Conservation (phyloP, 2,888 invertebrate genomes). For the Nasonia oneida region DNA sequence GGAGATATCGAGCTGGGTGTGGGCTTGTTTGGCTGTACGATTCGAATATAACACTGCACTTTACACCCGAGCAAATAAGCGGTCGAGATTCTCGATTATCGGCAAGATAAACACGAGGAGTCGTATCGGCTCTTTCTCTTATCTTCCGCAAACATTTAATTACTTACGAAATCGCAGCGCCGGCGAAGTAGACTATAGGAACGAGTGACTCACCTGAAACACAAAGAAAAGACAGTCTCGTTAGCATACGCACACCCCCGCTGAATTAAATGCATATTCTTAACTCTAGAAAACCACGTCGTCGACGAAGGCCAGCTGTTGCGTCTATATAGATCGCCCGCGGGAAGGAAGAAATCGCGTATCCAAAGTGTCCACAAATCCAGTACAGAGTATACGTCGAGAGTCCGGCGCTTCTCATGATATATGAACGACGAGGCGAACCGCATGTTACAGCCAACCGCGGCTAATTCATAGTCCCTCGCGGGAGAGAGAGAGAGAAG, state of each 20-base stretch:
- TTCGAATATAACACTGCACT: background rate
- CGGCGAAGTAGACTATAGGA: background rate
- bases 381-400: background rate
- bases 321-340: no score
- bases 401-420: background rate
- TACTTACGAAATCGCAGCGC: background rate
- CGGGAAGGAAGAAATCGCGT: conserved; percentile 41
- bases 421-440: conserved; percentile 25
- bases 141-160: background rate
- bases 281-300: no score
- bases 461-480: conserved; percentile 49
- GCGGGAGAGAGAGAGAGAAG: background rate
- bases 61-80: background rate
- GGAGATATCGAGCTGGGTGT: background rate
- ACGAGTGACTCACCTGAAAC: conserved; percentile 17
- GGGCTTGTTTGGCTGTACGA: background rate
- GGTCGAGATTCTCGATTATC: background rate
- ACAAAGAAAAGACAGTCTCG: conserved; percentile 1
- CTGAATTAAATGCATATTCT: background rate
- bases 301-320: no score
- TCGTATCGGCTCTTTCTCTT: background rate
- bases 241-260: no score
- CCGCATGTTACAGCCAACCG: conserved; percentile 17
- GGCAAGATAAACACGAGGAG: background rate
- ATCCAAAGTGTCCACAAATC: background rate